Evolutionary conservation across 2,888 invertebrate species (phyloP), one percentile per base, ranked within the genome.

Genomic region (Tetramorium bicarinatum): DNA sequence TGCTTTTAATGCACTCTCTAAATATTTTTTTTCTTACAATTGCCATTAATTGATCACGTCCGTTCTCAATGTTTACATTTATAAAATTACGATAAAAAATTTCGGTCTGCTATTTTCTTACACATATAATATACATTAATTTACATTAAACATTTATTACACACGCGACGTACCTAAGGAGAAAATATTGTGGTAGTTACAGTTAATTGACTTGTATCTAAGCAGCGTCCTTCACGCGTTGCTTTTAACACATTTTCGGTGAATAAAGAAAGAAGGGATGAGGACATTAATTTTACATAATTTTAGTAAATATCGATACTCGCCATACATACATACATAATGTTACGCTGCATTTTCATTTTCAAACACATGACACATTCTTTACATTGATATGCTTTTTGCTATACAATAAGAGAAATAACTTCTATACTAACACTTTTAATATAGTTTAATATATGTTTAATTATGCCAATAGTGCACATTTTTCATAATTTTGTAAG

Each of bases 41-140:
- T 62, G 21, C 47, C 34, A 59, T 38, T 79, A 56, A 47, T 56
- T 18, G 34, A 79, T 69, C n/a, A 76, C n/a, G 41, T 59, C 41
- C 2, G 18, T 79, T 18, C 25, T 79, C 13, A 38, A 71, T 44
- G 13, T 56, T 34, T 59, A 38, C 34, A 13, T 47, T 71, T 79
- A 79, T 71, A 79, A 79, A 79, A 79, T 79, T 79, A 71, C 47
- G 25, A 79, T 79, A 79, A 79, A 79, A 79, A 79, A 38, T 71
- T 59, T 71, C 47, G 77, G 6, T 56, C 18, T 56, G 56, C 18
- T 4, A 69, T 25, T 71, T 71, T 59, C 29, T 66, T 54, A 44
- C 54, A 38, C 21, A 21, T 41, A 34, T 38, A 59, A 25, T 34
- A 38, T 79, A 47, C 59, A 71, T 79, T 56, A 66, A 66, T 41